phyloP scores from a whole-genome alignment of 2,888 invertebrate species.

The Nematopogon swammerdamellus region DNA sequence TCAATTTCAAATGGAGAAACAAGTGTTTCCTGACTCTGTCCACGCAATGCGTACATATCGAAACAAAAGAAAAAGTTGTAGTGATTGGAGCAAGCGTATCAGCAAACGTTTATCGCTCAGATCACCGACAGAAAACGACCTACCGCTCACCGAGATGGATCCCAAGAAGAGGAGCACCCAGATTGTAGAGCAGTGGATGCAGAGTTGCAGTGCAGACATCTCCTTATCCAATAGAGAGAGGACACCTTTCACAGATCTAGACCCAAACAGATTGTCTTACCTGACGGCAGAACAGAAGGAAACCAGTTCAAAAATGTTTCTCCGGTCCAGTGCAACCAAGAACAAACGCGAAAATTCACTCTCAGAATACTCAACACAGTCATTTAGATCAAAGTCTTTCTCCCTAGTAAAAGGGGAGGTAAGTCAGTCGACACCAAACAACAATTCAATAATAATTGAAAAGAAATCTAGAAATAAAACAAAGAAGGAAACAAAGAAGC shows the following conservation, averaged over 20 bases:
- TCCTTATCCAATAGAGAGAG: conserved; percentile 17
- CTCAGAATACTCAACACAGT: too few species aligned
- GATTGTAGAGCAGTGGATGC: conserved; percentile 36
- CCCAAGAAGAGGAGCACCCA: conserved; percentile 27
- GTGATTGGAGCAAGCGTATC: conserved; percentile 16
- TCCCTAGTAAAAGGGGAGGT: too few species aligned
- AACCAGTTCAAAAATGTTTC: too few species aligned
- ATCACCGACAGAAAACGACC: conserved; percentile 27
- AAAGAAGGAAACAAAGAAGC: too few species aligned
- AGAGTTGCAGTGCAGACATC: conserved; percentile 18
- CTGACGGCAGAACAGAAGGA: too few species aligned
- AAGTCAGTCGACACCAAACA: too few species aligned
- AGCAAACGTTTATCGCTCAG: conserved; percentile 20
- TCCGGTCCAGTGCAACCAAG: too few species aligned
- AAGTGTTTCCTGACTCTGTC: conserved; percentile 41
- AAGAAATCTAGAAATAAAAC: background rate
- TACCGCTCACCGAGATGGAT: conserved; percentile 6
- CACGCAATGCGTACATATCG: conserved; percentile 37
- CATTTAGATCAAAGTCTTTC: too few species aligned
- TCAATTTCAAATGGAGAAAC: conserved; percentile 31
- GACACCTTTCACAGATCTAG: conserved; percentile 32
- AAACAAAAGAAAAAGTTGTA: conserved; percentile 34
- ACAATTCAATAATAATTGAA: background rate
- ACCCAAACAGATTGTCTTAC: conserved; percentile 19
- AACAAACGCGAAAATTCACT: too few species aligned